Evolutionary conservation across 2,797 vertebrate species (phyloP), one percentile per base, ranked within the genome.

Genomic region (Sebastiscus albofasciatus): DNA sequence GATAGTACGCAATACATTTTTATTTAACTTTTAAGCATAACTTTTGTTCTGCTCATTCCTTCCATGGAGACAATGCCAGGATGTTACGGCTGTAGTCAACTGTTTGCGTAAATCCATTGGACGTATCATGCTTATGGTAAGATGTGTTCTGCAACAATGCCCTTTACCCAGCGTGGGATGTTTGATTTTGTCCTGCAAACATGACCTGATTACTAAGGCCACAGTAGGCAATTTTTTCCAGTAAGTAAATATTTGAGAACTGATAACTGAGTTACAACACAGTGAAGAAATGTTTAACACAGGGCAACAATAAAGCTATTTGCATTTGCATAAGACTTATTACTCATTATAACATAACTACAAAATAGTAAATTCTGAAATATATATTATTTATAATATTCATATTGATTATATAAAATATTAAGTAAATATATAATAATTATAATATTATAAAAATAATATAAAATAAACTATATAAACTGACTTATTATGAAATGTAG

Each of bases 131-230:
- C 49, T 33, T 26, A 54, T 26, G 6, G 39, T 54, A 16, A 18
- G 56, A 13, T 8, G 33, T 18, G 3, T 29, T 54, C n/a, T 75
- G 54, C 27, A 70, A 68, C 13, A 20, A 8, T 82, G 87, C 67
- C 60, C 84, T 87, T 89, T 83, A 76, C 8, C 66, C 69, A 64
- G 72, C 2, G 5, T 73, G 67, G 46, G 27, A 70, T 73, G 26
- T 73, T 86, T 79, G 77, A 70, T 65, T 65, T 80, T 12, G 42
- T 9, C 29, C 33, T 33, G 65, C 69, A 81, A 84, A 78, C 58
- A 82, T 39, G 36, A 14, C 14, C 27, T 46, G 73, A 72, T 77
- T 24, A 46, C 66, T 52, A 20, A 2, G 69, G 62, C 27, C 72
- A 80, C 85, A 80, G 82, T 79, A 64, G 20, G 9, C 49, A 8